Percentiles rank a stretch among this genome's conserved stretches.
These are phyloP conservation scores for Grus americana DNA, from an alignment of 2,113 vertebrate genomes.

Conservation along the genomic window DNA sequence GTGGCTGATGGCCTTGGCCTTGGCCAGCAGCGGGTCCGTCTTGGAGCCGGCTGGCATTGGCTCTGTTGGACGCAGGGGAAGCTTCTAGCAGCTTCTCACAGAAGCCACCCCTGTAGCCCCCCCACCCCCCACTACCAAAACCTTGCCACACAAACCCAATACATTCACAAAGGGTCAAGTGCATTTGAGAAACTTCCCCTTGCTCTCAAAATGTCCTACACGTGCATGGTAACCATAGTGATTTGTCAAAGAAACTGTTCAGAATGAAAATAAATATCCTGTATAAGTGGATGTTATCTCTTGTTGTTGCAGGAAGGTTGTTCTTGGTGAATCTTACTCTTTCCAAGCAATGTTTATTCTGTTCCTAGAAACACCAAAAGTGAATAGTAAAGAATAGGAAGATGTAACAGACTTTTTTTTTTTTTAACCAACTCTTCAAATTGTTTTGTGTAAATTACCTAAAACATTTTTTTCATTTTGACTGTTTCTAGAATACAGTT, in stretches of 20 bases:
- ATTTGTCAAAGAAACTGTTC: not conserved
- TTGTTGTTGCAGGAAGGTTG: not conserved
- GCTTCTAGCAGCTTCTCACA: no score
- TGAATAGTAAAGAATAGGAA: not conserved
- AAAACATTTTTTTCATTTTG: not conserved
- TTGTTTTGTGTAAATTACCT: not conserved
- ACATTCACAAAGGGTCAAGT: not conserved
- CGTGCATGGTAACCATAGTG: fast-evolving
- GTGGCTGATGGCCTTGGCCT: no score
- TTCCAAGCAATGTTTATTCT: not conserved
- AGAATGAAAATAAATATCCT: not conserved
- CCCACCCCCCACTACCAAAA: no score
- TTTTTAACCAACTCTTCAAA: not conserved
- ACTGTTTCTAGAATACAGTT: not conserved
- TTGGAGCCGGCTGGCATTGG: no score
- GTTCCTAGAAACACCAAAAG: not conserved
- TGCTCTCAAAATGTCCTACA: not conserved
- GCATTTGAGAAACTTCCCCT: not conserved
- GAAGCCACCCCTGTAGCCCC: no score
- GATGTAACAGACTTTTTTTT: not conserved
- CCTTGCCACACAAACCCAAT: no score
- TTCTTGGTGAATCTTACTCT: not conserved
- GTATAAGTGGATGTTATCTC: not conserved
- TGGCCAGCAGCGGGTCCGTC: no score
- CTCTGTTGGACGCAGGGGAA: no score